Percentiles rank a stretch among this genome's conserved stretches.
These are phyloP conservation scores for Tachuris rubrigastra DNA, from an alignment of 2,113 vertebrate species.

Conservation along the genomic window DNA sequence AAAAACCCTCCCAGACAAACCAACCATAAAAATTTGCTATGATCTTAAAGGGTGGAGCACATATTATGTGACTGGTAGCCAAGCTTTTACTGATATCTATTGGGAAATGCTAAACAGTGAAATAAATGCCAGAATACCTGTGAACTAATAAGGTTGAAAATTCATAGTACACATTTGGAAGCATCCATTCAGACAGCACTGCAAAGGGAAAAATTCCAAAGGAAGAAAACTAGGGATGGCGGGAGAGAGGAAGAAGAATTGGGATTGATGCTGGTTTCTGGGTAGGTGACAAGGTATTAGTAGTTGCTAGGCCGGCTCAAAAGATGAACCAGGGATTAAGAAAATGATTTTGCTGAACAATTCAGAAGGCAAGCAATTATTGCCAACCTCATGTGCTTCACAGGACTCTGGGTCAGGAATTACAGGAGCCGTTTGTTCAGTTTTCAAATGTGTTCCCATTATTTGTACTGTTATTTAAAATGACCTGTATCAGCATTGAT, in stretches of 20 bases:
- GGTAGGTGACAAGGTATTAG: fast-evolving
- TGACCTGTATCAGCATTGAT: neutral
- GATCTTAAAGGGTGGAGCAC: neutral
- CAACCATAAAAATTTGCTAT: neutral
- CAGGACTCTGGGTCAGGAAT: fast-evolving
- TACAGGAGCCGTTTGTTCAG: neutral
- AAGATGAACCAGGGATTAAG: neutral
- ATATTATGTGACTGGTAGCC: fast-evolving
- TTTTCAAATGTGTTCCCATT: neutral
- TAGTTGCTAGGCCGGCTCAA: neutral
- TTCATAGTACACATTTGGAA: fast-evolving
- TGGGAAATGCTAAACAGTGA: neutral
- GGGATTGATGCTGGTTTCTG: neutral
- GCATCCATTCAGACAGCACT: neutral
- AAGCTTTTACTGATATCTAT: neutral
- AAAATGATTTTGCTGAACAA: neutral
- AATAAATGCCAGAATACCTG: neutral
- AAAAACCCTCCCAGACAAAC: neutral
- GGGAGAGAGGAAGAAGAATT: too few species aligned
- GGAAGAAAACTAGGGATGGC: neutral
- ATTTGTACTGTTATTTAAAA: neutral
- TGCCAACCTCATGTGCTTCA: fast-evolving
- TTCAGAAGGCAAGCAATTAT: neutral
- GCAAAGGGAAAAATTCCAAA: neutral
- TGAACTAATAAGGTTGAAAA: neutral